Evolutionary conservation across 1,140 invertebrate species (phyloP).

Genomic region (Drosophila arizonae): DNA sequence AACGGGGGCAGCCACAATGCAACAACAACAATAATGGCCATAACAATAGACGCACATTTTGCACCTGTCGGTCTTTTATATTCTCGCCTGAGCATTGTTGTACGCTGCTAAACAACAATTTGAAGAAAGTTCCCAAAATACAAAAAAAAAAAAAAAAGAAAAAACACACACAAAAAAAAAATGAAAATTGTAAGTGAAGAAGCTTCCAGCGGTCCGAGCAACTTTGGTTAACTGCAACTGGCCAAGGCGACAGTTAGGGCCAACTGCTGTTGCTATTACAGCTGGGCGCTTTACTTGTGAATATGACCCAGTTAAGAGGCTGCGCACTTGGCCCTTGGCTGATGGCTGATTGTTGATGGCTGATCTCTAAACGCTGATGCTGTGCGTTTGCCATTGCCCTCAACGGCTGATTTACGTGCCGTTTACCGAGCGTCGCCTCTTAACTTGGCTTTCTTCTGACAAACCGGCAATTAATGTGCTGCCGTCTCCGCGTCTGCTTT

Average conservation of each 20-base stretch:
- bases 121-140: constrained; percentile 68
- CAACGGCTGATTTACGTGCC: constrained; percentile 43
- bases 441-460: constrained; percentile 61
- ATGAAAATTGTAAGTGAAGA: constrained; percentile 3
- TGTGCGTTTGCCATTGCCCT: constrained; percentile 37
- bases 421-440: constrained; percentile 36
- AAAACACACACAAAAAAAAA: constrained; percentile 36
- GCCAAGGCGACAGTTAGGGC: constrained; percentile 24
- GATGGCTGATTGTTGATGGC: constrained; percentile 19
- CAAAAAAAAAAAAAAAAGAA: constrained; percentile 43
- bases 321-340: constrained; percentile 42
- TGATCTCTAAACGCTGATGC: constrained; percentile 37
- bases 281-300: constrained; percentile 75
- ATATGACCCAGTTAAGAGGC: constrained; percentile 72
- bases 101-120: constrained; percentile 63
- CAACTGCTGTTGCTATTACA: constrained; percentile 3
- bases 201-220: constrained; percentile 10
- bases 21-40: constrained; percentile 11
- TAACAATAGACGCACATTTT: constrained; percentile 59
- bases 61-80: constrained; percentile 55
- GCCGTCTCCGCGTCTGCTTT: constrained; percentile 49
- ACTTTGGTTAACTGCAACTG: constrained; percentile 59
- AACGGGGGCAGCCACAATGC: constrained; percentile 31
- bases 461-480: constrained; percentile 75
- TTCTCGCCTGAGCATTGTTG: constrained; percentile 47